Evolutionary conservation across 2,797 vertebrate genomes (phyloP).

Genomic region (Remorina albescens): DNA sequence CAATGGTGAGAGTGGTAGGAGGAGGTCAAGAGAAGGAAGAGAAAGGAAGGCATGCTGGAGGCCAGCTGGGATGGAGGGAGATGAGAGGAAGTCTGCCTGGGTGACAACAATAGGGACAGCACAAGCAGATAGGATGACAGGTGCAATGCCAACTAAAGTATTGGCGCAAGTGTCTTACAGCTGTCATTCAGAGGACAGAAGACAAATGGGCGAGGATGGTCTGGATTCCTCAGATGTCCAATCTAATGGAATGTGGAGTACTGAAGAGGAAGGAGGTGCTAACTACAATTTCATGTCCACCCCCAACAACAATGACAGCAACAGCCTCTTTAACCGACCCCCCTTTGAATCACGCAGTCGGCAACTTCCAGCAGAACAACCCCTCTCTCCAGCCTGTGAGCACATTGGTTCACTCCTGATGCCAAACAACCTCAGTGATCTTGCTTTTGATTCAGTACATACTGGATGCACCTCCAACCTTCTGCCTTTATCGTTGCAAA

Average conservation of each 20-base stretch:
- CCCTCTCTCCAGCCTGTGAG: slow-evolving; percentile 75
- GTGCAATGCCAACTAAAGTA: slow-evolving; percentile 7
- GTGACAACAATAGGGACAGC: slow-evolving; percentile 15
- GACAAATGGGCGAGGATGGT: slow-evolving; percentile 14
- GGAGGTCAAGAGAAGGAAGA: slow-evolving; percentile 13
- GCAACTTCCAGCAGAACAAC: slow-evolving; percentile 79
- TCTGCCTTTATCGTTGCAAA: slow-evolving; percentile 16
- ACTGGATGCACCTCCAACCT: slow-evolving; percentile 25
- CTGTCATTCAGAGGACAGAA: slow-evolving; percentile 41
- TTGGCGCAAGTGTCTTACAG: slow-evolving; percentile 14
- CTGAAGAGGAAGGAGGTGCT: slow-evolving; percentile 44
- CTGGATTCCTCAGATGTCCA: slow-evolving; percentile 14
- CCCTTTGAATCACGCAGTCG: slow-evolving; percentile 30
- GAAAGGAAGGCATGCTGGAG: slow-evolving; percentile 7
- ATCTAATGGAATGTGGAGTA: slow-evolving; percentile 61
- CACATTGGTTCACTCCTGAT: slow-evolving; percentile 2
- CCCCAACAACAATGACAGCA: slow-evolving; percentile 45
- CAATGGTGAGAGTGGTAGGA: slow-evolving; percentile 13
- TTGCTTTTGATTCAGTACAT: no score
- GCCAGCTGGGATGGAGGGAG: slow-evolving; percentile 14
- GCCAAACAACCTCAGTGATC: no score
- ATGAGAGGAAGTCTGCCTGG: slow-evolving; percentile 50
- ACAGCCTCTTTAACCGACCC: slow-evolving; percentile 16
- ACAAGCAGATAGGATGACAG: slow-evolving; percentile 6
- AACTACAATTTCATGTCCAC: slow-evolving; percentile 35